These are phyloP conservation scores for Drosophila nr. perissopoda DNA, from an alignment of 2,888 invertebrate genomes.

Conservation along the genomic window DNA sequence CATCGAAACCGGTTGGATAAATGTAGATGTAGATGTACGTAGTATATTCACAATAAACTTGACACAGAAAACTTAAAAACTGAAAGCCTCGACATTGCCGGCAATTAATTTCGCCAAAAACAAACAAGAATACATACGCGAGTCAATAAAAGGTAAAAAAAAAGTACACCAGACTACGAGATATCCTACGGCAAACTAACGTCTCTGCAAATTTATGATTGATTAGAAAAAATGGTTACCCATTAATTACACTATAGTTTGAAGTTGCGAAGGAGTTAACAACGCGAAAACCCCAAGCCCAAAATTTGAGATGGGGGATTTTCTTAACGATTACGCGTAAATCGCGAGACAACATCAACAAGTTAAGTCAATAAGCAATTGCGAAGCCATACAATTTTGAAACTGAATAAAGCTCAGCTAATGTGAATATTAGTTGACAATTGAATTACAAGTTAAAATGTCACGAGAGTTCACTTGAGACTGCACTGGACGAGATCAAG, in stretches of 20 bases:
- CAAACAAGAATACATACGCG: constrained; percentile 27
- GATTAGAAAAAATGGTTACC: neutral
- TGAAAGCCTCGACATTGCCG: constrained; percentile 11
- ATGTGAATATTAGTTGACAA: constrained; percentile 10
- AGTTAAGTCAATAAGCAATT: constrained; percentile 29
- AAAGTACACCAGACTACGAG: neutral
- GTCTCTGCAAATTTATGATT: neutral
- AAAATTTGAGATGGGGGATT: constrained; percentile 17
- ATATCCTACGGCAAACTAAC: constrained; percentile 4
- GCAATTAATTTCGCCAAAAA: constrained; percentile 20
- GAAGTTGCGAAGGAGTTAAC: neutral
- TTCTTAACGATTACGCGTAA: constrained; percentile 9
- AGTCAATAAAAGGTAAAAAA: neutral
- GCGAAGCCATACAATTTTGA: constrained; percentile 37
- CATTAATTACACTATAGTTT: constrained; percentile 35
- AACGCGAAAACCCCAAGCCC: constrained; percentile 6
- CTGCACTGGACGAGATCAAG: constrained; percentile 47
- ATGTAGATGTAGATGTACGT: neutral
- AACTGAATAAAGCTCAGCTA: neutral
- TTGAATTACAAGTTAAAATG: constrained; percentile 26
- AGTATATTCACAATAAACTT: constrained; percentile 40
- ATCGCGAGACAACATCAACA: constrained; percentile 28
- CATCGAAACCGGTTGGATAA: constrained; percentile 38
- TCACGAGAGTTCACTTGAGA: constrained; percentile 28
- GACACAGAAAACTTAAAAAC: constrained; percentile 59